A percentile compares a stretch with the other conserved stretches of the same genome.
Conservation (phyloP, 2,113 vertebrate genomes). For the Stomatorhinus ivindoensis region DNA sequence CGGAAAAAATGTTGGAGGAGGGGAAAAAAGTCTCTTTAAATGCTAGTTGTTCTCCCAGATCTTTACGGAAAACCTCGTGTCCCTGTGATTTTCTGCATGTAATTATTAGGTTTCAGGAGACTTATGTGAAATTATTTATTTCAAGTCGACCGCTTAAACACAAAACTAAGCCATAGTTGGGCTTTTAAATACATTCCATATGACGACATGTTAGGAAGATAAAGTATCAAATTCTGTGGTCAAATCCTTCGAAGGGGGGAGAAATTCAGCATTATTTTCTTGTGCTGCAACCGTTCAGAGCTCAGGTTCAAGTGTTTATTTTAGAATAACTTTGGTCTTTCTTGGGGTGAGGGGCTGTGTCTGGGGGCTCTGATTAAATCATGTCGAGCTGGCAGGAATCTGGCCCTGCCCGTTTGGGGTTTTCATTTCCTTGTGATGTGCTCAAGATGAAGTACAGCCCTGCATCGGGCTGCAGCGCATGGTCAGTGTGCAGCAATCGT, state of each 20-base stretch:
- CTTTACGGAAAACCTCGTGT: conserved; percentile 53
- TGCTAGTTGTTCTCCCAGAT: conserved; percentile 33
- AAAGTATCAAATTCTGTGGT: conserved; percentile 42
- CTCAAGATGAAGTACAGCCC: neutral
- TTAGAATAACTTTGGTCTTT: conserved; percentile 29
- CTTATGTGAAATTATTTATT: conserved; percentile 53
- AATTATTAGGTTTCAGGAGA: conserved; percentile 60
- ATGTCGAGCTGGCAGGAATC: neutral
- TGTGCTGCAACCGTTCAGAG: conserved; percentile 43
- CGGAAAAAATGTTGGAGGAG: conserved; percentile 48
- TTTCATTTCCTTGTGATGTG: neutral
- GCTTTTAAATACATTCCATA: conserved; percentile 45
- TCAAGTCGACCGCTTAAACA: conserved; percentile 52
- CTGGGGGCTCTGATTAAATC: conserved; percentile 25
- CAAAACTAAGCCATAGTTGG: conserved; percentile 46
- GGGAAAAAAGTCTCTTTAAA: conserved; percentile 21
- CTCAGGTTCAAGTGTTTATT: conserved; percentile 37
- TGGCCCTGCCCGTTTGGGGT: neutral
- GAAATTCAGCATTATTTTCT: conserved; percentile 28
- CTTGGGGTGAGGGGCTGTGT: conserved; percentile 26
- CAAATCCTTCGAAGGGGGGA: conserved; percentile 34
- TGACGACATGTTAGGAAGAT: conserved; percentile 40
- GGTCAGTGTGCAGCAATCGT: neutral
- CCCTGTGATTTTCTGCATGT: conserved; percentile 52
- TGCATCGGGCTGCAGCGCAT: neutral